Evolutionary conservation across 2,113 vertebrate species (phyloP).

Genomic region (Mobula hypostoma): DNA sequence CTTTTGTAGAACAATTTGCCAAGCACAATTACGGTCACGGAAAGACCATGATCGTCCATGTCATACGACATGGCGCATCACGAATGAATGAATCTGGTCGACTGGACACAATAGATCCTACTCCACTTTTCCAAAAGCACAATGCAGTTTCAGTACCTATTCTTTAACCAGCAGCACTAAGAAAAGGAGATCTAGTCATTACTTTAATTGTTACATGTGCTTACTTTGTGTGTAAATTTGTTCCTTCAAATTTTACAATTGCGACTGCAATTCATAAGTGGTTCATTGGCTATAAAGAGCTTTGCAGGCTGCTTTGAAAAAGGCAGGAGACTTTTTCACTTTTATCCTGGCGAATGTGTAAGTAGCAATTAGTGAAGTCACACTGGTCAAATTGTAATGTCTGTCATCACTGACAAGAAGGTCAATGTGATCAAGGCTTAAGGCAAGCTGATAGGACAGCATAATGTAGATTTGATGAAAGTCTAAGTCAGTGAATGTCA

Average conservation of each 20-base stretch:
- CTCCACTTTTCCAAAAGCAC: background rate
- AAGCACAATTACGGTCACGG: too few species aligned
- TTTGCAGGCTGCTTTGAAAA: background rate
- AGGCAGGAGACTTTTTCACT: background rate
- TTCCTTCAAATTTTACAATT: too few species aligned
- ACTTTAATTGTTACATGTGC: too few species aligned
- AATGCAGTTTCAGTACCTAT: background rate
- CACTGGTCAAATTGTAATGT: background rate
- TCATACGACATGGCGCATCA: too few species aligned
- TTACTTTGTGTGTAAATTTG: too few species aligned
- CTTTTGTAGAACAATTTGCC: too few species aligned
- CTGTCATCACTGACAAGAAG: background rate
- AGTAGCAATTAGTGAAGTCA: background rate
- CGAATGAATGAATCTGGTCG: too few species aligned
- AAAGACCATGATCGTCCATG: too few species aligned
- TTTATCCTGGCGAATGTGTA: background rate
- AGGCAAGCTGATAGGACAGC: background rate
- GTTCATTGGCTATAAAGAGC: too few species aligned
- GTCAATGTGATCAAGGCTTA: background rate
- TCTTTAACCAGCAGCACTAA: background rate
- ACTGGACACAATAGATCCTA: background rate
- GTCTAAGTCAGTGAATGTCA: background rate
- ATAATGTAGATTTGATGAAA: background rate
- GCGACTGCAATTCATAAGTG: too few species aligned
- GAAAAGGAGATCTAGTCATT: too few species aligned